Base-by-base conservation (phyloP, 1,140 invertebrate species). In the Cyclina sinensis region DNA sequence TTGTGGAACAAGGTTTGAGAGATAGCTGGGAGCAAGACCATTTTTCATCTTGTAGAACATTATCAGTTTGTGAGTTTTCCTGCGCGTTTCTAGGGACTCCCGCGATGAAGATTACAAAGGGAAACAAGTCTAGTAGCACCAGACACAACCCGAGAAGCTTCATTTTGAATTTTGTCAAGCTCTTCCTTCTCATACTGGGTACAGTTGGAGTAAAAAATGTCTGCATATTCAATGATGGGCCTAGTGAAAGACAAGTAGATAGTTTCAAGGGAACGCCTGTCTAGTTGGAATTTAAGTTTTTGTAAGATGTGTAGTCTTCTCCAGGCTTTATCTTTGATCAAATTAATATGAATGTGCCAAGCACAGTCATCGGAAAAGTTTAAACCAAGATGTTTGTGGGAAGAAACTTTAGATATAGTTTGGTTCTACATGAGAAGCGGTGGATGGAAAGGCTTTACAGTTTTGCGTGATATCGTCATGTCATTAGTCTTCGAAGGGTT, bases 151-250 rank as follows among this genome's bases (percentile, higher is more conserved):
- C n/a, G n/a, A n/a, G n/a, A n/a, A n/a, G n/a, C n/a, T n/a, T n/a
- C n/a, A n/a, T n/a, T n/a, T n/a, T n/a, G n/a, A n/a, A n/a, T n/a
- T n/a, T n/a, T n/a, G n/a, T n/a, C n/a, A n/a, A n/a, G n/a, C n/a
- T n/a, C n/a, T n/a, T n/a, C n/a, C n/a, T 74, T 51, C n/a, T 78
- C 30, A 30, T 73, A 73, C 24, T 18, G 1, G 16, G 80, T 62
- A 51, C 70, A 73, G 27, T 79, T 80, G 32, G 73, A 43, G 70
- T 48, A 90, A 4, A 90, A 37, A 7, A 87, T 37, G 46, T 86
- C 79, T 14, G 78, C 79, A 87, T 90, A 87, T 74, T 90, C 89
- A n/a, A n/a, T n/a, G n/a, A n/a, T n/a, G n/a, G n/a, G n/a, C n/a
- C n/a, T n/a, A n/a, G n/a, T n/a, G n/a, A 4, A 87, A 16, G 18